Percentiles rank a stretch among this genome's conserved stretches.
Conservation (phyloP, 1,140 invertebrate genomes). For the Tribolium castaneum region DNA sequence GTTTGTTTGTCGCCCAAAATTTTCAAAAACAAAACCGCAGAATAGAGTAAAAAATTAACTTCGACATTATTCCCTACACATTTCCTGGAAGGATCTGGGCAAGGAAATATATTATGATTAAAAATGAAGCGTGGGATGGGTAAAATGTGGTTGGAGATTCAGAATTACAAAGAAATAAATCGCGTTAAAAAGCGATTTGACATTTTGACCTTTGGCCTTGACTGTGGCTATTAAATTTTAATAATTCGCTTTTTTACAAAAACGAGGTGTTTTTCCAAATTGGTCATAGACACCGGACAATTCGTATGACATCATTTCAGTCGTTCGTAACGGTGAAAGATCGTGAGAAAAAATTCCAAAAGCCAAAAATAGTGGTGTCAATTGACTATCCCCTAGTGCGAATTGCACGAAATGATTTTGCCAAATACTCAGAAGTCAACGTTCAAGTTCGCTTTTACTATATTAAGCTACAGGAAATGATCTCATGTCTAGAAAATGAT, state of each 20-base stretch:
- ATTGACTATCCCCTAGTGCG: background rate
- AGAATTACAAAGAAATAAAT: conserved; percentile 10
- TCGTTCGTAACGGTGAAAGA: background rate
- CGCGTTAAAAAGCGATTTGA: background rate
- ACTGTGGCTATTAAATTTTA: background rate
- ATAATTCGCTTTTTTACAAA: background rate
- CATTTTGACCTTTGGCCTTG: conserved; percentile 9
- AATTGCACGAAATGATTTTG: conserved; percentile 3
- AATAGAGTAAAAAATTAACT: too few relatives aligned
- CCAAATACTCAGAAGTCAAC: conserved; percentile 29
- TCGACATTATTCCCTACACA: background rate
- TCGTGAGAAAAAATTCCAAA: background rate
- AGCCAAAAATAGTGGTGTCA: background rate
- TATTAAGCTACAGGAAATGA: conserved; percentile 37
- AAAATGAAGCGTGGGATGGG: background rate
- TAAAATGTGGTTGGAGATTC: background rate
- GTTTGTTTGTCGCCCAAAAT: background rate
- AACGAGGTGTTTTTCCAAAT: background rate
- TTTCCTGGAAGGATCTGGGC: background rate
- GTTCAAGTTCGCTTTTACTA: conserved; percentile 34
- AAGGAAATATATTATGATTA: background rate
- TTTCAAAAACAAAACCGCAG: too few relatives aligned
- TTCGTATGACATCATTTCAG: background rate
- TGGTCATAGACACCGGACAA: background rate
- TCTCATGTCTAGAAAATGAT: conserved; percentile 39